A percentile compares a stretch with the other conserved stretches of the same genome.
Evolutionary conservation across 2,113 vertebrate species (phyloP).

Genomic region (Stercorarius parasiticus): DNA sequence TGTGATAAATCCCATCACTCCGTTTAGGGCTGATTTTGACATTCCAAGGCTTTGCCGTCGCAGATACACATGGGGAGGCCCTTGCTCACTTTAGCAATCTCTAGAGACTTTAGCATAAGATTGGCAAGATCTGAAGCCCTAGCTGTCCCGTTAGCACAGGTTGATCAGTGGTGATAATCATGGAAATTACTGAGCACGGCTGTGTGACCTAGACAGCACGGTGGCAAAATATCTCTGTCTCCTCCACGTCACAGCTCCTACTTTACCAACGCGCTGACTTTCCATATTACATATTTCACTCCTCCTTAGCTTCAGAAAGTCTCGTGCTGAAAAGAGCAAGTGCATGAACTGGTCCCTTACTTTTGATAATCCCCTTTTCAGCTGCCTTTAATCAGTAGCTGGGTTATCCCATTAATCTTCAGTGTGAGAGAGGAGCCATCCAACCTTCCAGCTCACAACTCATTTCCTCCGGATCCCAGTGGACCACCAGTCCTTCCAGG

Average conservation of each 20-base stretch:
- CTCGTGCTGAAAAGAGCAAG: neutral
- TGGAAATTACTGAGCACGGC: neutral
- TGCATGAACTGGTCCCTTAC: neutral
- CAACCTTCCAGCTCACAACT: neutral
- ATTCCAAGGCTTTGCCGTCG: neutral
- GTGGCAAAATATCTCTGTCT: neutral
- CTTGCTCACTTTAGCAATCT: neutral
- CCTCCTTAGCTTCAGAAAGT: neutral
- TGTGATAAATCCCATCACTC: neutral
- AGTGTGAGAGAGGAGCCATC: neutral
- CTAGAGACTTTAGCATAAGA: neutral
- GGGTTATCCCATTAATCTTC: constrained; percentile 10
- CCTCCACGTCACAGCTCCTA: neutral
- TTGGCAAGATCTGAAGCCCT: neutral
- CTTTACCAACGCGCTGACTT: neutral
- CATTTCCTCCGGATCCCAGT: neutral
- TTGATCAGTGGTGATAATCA: neutral
- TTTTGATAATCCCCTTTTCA: neutral
- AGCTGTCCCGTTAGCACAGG: neutral
- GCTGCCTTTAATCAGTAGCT: neutral
- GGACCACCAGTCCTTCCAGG: neutral
- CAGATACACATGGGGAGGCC: accelerated
- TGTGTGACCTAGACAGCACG: neutral
- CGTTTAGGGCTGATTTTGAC: neutral
- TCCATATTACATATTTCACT: neutral